Evolutionary conservation across 2,888 invertebrate genomes (phyloP).

Genomic region (Tetropium fuscum): DNA sequence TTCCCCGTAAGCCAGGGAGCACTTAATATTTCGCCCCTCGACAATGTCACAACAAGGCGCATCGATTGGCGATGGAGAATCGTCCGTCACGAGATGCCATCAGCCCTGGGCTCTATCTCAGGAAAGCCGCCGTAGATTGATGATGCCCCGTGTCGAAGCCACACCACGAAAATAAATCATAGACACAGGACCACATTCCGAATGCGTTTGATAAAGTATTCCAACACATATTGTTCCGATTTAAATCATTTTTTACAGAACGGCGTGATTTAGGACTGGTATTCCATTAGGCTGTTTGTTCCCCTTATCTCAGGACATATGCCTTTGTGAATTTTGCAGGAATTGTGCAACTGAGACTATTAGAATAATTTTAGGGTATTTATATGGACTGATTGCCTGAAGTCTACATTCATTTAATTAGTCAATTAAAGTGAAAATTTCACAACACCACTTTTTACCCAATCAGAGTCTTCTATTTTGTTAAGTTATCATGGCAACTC

Average conservation of each 20-base stretch:
- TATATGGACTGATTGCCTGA: too few relatives aligned
- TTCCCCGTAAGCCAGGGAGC: slow-evolving; percentile 42
- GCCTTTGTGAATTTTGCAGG: too few relatives aligned
- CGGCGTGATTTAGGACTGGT: slow-evolving; percentile 3
- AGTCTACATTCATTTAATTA: too few relatives aligned
- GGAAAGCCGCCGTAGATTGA: slow-evolving; percentile 59
- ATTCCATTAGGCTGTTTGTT: slow-evolving; percentile 3
- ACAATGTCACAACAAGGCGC: slow-evolving; percentile 54
- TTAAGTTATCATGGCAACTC: too few relatives aligned
- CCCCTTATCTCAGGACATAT: not conserved
- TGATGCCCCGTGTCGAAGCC: slow-evolving; percentile 58
- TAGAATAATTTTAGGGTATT: too few relatives aligned
- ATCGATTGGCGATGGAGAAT: slow-evolving; percentile 49
- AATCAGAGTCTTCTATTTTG: too few relatives aligned
- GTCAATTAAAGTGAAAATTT: too few relatives aligned
- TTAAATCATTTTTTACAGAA: slow-evolving; percentile 16
- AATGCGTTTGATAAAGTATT: slow-evolving; percentile 17
- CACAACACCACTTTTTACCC: too few relatives aligned
- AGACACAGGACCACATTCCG: slow-evolving; percentile 13
- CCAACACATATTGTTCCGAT: slow-evolving; percentile 13
- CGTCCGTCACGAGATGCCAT: slow-evolving; percentile 59
- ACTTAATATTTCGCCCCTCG: slow-evolving; percentile 50
- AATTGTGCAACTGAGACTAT: too few relatives aligned
- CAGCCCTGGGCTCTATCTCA: slow-evolving; percentile 50
- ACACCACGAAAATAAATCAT: slow-evolving; percentile 60